Conservation (phyloP, 1,140 invertebrate genomes). For the Drosophila pallidifrons region DNA sequence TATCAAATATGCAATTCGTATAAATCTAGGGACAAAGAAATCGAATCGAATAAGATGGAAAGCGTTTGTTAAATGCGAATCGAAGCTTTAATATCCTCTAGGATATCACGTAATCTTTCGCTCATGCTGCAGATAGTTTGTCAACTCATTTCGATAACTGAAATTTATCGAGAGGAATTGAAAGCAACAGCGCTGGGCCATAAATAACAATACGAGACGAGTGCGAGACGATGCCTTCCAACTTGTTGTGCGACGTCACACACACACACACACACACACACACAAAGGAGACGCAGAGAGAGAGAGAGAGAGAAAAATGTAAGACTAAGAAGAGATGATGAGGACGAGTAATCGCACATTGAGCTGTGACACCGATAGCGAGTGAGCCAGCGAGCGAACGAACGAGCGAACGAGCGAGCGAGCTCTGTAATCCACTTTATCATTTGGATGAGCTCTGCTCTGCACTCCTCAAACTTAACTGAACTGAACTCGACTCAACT, state of each 20-base stretch:
- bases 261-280: too few species aligned
- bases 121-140: background rate
- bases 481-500: too few species aligned
- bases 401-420: too few species aligned
- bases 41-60: too few species aligned
- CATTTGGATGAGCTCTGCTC: constrained; percentile 29
- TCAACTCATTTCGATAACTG: constrained; percentile 25
- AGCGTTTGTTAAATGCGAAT: too few species aligned
- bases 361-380: background rate
- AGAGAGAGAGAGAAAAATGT: too few species aligned
- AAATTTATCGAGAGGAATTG: constrained; percentile 38
- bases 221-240: background rate
- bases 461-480: background rate
- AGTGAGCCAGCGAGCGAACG: background rate
- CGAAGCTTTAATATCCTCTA: too few species aligned
- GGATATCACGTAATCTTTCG: too few species aligned
- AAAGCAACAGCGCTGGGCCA: constrained; percentile 32
- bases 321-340: too few species aligned
- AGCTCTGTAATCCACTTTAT: constrained; percentile 45
- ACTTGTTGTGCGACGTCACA: constrained; percentile 22
- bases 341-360: background rate
- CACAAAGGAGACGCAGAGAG: too few species aligned
- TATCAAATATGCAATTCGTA: too few species aligned
- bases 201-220: constrained; percentile 17
- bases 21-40: too few species aligned